Conservation (phyloP, 2,888 invertebrate species). For the Agelastica alni region DNA sequence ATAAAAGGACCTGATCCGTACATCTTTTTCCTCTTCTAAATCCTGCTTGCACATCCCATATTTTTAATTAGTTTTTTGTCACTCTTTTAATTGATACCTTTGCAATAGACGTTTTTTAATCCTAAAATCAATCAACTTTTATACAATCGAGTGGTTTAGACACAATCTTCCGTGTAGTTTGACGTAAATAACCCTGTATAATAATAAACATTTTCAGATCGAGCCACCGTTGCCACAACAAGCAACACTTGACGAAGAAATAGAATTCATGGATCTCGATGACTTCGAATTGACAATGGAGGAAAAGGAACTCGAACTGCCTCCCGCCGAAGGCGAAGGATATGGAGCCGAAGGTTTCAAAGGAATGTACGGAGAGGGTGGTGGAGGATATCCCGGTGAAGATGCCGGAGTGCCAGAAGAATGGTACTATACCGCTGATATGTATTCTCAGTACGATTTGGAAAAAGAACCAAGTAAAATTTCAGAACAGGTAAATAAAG, state of each 20-base stretch:
- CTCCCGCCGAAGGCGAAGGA: constrained; percentile 46
- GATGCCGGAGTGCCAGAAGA: constrained; percentile 36
- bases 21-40: no score
- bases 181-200: no score
- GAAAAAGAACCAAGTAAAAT: constrained; percentile 25
- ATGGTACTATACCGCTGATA: constrained; percentile 36
- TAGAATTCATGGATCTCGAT: constrained; percentile 49
- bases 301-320: constrained; percentile 46
- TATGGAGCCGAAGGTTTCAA: constrained; percentile 26
- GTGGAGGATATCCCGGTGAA: constrained; percentile 12
- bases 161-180: no score
- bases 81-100: no score
- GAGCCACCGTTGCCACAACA: constrained; percentile 57
- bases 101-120: no score
- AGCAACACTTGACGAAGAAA: constrained; percentile 44
- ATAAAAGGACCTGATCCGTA: no score
- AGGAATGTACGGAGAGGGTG: constrained; percentile 19
- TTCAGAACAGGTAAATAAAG: constrained; percentile 38
- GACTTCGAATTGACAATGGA: constrained; percentile 51
- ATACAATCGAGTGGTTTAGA: no score
- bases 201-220: constrained; percentile 35
- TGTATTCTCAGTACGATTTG: constrained; percentile 39
- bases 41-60: no score
- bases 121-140: no score
- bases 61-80: no score